Conservation (phyloP, 2,888 invertebrate genomes). For the Theretra japonica region DNA sequence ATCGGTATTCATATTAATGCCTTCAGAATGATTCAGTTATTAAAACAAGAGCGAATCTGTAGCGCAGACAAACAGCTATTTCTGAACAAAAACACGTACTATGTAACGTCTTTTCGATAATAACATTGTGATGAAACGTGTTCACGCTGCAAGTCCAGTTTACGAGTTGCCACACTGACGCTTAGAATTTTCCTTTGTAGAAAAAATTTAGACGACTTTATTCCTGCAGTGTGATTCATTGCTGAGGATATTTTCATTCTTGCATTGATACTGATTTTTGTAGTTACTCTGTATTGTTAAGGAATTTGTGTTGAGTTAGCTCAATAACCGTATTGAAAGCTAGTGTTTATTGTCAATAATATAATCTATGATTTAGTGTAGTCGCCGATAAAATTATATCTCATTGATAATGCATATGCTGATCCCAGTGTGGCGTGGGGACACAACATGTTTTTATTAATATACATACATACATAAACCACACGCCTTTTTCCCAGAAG, state of each 20-base stretch:
- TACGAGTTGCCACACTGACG: constrained; percentile 41
- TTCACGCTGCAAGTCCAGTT: constrained; percentile 51
- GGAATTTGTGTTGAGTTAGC: not conserved
- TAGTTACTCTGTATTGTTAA: constrained; percentile 1
- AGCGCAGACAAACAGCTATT: constrained; percentile 51
- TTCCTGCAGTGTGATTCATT: constrained; percentile 11
- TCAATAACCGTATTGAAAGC: too few relatives aligned
- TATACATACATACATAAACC: too few relatives aligned
- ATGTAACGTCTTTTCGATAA: constrained; percentile 66
- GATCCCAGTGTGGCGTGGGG: too few relatives aligned
- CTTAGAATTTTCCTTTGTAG: constrained; percentile 32
- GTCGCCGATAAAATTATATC: too few relatives aligned
- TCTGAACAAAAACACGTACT: constrained; percentile 60
- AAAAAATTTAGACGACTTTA: constrained; percentile 23
- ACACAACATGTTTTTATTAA: too few relatives aligned
- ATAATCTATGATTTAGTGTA: too few relatives aligned
- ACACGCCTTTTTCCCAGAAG: too few relatives aligned
- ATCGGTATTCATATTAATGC: constrained; percentile 28
- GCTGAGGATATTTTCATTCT: not conserved
- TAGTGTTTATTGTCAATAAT: not conserved
- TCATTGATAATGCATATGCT: too few relatives aligned
- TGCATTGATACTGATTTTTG: constrained; percentile 8
- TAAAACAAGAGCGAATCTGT: constrained; percentile 47
- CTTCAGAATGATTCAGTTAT: constrained; percentile 37
- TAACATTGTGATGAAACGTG: constrained; percentile 60